Evolutionary conservation across 2,888 invertebrate species (phyloP).

Genomic region (Sphaerophoria taeniata): DNA sequence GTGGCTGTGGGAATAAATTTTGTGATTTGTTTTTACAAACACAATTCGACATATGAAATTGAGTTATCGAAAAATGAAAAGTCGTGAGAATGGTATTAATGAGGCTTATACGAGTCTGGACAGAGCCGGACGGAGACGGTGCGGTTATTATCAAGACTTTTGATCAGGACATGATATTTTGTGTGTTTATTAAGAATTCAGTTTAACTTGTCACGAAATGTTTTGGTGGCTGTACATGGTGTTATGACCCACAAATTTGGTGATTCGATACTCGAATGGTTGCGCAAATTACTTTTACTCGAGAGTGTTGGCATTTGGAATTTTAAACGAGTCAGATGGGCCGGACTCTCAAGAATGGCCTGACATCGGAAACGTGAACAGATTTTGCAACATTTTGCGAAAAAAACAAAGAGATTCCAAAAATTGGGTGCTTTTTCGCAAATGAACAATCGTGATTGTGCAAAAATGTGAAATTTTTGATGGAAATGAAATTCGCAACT

Average conservation of each 20-base stretch:
- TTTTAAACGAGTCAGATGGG: too few species aligned
- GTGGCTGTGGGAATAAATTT: constrained; percentile 34
- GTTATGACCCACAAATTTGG: not conserved
- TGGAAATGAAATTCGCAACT: too few species aligned
- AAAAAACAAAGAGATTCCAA: too few species aligned
- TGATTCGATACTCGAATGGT: too few species aligned
- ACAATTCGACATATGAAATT: constrained; percentile 55
- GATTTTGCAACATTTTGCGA: too few species aligned
- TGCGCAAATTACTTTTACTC: too few species aligned
- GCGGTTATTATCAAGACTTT: constrained; percentile 40
- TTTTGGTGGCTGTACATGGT: constrained; percentile 5
- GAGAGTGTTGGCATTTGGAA: too few species aligned
- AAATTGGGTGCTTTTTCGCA: too few species aligned
- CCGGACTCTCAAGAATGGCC: too few species aligned
- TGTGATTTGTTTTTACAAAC: constrained; percentile 18
- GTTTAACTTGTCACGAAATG: constrained; percentile 46
- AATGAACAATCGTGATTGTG: too few species aligned
- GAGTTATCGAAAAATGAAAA: constrained; percentile 41
- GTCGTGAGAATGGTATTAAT: constrained; percentile 66
- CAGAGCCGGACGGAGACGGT: not conserved
- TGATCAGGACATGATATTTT: constrained; percentile 58
- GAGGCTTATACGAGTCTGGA: constrained; percentile 3
- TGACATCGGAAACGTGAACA: too few species aligned
- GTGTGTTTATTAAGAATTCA: constrained; percentile 55
- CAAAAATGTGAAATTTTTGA: too few species aligned